Evolutionary conservation across 2,888 invertebrate genomes (phyloP).

Genomic region (Deilephila porcellus): DNA sequence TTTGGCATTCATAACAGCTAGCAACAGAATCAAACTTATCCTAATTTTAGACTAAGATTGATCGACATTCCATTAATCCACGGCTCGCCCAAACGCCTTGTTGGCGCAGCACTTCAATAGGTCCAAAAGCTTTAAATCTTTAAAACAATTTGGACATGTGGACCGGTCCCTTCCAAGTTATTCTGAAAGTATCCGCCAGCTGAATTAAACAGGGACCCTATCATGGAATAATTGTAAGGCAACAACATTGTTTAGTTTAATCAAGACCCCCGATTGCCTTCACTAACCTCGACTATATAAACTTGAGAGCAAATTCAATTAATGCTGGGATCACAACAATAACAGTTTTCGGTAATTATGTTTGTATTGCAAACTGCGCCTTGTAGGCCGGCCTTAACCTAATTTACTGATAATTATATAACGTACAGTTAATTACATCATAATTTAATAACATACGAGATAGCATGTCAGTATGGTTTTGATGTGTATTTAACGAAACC

Average conservation of each 20-base stretch:
- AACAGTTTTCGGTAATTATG: constrained; percentile 78
- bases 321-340: constrained; percentile 75
- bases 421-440: constrained; percentile 45
- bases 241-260: constrained; percentile 79
- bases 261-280: constrained; percentile 75
- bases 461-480: neutral
- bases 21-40: neutral
- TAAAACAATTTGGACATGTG: constrained; percentile 24
- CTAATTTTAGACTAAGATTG: neutral
- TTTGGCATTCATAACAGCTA: neutral
- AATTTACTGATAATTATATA: constrained; percentile 49
- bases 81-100: neutral
- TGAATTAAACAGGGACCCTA: constrained; percentile 55
- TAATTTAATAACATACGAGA: constrained; percentile 32
- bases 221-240: constrained; percentile 70
- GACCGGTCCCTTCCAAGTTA: constrained; percentile 29
- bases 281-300: constrained; percentile 76
- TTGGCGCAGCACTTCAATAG: constrained; percentile 18
- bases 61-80: neutral
- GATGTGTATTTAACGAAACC: neutral
- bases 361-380: constrained; percentile 64
- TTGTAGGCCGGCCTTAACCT: constrained; percentile 48
- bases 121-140: constrained; percentile 12
- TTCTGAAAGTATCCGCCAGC: constrained; percentile 48
- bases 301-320: constrained; percentile 78